phyloP scores from a whole-genome alignment of 2,797 vertebrate genomes.

The Diglossa cyanea region DNA sequence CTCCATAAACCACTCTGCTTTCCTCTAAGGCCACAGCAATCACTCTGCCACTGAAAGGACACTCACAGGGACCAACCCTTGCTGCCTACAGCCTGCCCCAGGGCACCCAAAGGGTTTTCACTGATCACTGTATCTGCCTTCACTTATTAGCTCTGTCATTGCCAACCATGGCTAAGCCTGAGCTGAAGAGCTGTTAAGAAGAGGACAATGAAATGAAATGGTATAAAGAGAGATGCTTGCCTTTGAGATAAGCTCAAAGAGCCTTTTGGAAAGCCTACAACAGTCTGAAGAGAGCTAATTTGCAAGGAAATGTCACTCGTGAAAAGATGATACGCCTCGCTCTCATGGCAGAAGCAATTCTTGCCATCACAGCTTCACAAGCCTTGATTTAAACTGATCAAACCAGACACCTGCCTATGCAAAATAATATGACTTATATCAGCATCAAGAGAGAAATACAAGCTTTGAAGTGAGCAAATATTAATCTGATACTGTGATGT shows the following conservation, averaged over 20 bases:
- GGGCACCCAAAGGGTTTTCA: background rate
- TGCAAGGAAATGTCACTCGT: slow-evolving; percentile 35
- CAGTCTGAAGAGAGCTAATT: slow-evolving; percentile 13
- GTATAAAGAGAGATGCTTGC: background rate
- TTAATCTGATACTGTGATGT: slow-evolving; percentile 44
- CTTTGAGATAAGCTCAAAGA: slow-evolving; percentile 56
- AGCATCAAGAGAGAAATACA: slow-evolving; percentile 34
- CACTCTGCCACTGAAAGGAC: background rate
- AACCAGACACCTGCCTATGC: slow-evolving; percentile 37
- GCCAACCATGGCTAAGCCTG: background rate
- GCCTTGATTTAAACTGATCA: slow-evolving; percentile 63
- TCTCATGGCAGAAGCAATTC: slow-evolving; percentile 16
- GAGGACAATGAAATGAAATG: background rate
- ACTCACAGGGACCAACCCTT: background rate
- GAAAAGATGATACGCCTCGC: background rate
- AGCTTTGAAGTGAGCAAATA: slow-evolving; percentile 61
- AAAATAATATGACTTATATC: slow-evolving; percentile 41
- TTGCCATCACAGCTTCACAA: slow-evolving; percentile 35
- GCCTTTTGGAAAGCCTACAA: slow-evolving; percentile 36
- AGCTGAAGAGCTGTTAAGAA: slow-evolving; percentile 24
- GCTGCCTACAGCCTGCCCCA: background rate
- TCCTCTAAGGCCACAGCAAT: background rate
- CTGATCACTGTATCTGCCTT: background rate
- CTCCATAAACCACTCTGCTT: background rate
- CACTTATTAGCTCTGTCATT: background rate